Evolutionary conservation across 2,888 invertebrate species (phyloP), one percentile per base, ranked within the genome.

Genomic region (Diplolepis rosae): DNA sequence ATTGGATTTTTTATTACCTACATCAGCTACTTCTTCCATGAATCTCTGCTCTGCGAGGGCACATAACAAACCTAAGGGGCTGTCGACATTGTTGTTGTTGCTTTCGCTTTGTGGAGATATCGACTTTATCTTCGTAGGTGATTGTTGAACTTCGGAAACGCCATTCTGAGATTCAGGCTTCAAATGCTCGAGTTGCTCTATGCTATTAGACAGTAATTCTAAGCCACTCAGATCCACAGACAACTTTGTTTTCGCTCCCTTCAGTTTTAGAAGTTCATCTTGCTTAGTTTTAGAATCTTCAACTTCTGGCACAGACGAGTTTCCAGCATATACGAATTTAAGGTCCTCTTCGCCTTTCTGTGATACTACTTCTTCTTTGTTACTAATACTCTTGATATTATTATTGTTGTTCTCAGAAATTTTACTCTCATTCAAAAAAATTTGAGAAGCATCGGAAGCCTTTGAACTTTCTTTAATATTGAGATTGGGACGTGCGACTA

Each of bases 31-130:
- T 86, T 95, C 95, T 83, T 95, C 95, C 90, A 93, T 92, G 76
- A 95, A 94, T 77, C 95, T 91, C 84, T 96, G 95, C 84, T 96
- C 96, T 0, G 96, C 96, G 72, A 96, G 89, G 7, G 95, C 95
- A 86, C 96, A 96, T 28, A 96, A 88, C 35, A 96, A 87, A 68
- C 94, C 94, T 15, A 96, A 89, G 0, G 86, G 85, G 71, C 85
- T 87, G 65, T 86, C 84, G 2, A 86, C 84, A 84, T 89, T 80
- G 89, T 91, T 45, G 80, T 85, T 79, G 89, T 91, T 50, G 87
- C 86, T 79, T 75, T 92, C 90, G 52, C 88, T 88, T 70, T 90
- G 90, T 0, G 78, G 83, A n/a, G 75, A 74, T 39, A 80, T 77
- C 1, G 79, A 11, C 18, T 82, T 82, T 0, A 89, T 84, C 51